Evolutionary conservation across 2,797 vertebrate species (phyloP).

Genomic region (Sebastes dallii): DNA sequence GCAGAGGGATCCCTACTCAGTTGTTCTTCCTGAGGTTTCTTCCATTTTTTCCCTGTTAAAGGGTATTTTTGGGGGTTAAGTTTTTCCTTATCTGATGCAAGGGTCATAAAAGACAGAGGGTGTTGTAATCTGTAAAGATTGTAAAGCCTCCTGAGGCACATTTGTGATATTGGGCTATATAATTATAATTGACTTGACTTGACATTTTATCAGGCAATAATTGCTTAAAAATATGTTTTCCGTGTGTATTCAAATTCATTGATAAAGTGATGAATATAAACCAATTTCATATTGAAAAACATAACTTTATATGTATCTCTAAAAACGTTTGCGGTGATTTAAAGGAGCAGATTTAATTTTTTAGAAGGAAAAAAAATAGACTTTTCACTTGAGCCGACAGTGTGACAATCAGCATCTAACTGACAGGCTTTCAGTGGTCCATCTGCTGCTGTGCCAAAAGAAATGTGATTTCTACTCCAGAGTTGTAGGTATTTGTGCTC

Average conservation of each 20-base stretch:
- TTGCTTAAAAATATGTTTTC: neutral
- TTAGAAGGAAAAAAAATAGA: no score
- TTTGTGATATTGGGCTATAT: no score
- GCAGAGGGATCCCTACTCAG: no score
- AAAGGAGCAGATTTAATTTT: no score
- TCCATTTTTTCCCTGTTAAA: no score
- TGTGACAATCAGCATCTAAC: neutral
- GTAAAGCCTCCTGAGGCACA: no score
- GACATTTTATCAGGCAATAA: neutral
- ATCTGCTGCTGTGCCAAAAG: neutral
- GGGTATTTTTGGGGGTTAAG: no score
- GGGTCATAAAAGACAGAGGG: no score
- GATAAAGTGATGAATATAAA: neutral
- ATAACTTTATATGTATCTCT: neutral
- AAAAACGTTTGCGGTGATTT: no score
- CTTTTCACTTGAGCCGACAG: neutral
- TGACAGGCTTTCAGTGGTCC: neutral
- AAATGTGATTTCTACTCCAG: neutral
- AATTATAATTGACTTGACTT: neutral
- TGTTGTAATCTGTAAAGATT: no score
- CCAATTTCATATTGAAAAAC: neutral
- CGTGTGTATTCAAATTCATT: neutral
- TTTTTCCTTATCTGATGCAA: no score
- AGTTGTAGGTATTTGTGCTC: neutral
- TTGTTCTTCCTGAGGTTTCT: no score